These are phyloP conservation scores for Laothoe populi DNA, from an alignment of 2,888 invertebrate genomes.

Conservation along the genomic window DNA sequence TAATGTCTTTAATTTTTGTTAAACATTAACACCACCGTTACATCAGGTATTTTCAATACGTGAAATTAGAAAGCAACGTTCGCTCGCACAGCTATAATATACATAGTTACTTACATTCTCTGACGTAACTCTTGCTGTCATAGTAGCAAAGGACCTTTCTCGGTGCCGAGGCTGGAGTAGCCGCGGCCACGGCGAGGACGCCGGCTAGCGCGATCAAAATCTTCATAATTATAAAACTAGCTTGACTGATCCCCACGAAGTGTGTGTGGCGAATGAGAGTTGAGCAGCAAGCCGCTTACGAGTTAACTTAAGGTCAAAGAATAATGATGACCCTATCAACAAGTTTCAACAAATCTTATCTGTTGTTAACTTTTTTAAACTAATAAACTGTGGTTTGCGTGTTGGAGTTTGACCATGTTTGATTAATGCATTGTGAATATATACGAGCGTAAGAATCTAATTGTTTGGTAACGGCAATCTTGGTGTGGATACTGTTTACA, in stretches of 20 bases:
- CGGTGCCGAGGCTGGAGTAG: slow-evolving; percentile 67
- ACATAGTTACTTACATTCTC: slow-evolving; percentile 86
- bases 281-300: slow-evolving; percentile 41
- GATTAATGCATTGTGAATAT: slow-evolving; percentile 18
- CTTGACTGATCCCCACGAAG: slow-evolving; percentile 65
- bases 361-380: slow-evolving; percentile 38
- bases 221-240: slow-evolving; percentile 56
- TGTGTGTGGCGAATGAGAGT: slow-evolving; percentile 67
- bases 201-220: slow-evolving; percentile 59
- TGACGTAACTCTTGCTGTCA: slow-evolving; percentile 87
- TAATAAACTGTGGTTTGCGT: slow-evolving; percentile 22
- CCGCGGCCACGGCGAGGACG: slow-evolving; percentile 62
- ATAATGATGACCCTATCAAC: slow-evolving; percentile 55
- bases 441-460: no score
- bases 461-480: neutral
- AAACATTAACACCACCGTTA: neutral
- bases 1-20: neutral
- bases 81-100: slow-evolving; percentile 49
- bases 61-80: slow-evolving; percentile 10
- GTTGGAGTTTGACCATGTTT: slow-evolving; percentile 13
- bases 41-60: neutral
- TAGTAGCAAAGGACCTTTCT: slow-evolving; percentile 89
- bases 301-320: slow-evolving; percentile 62
- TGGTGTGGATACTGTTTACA: neutral
- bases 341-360: slow-evolving; percentile 56